Evolutionary conservation across 53 echinoderm and acorn worm species (phyloP), one percentile per base, ranked within the genome.

Genomic region (Holothuria scabra): DNA sequence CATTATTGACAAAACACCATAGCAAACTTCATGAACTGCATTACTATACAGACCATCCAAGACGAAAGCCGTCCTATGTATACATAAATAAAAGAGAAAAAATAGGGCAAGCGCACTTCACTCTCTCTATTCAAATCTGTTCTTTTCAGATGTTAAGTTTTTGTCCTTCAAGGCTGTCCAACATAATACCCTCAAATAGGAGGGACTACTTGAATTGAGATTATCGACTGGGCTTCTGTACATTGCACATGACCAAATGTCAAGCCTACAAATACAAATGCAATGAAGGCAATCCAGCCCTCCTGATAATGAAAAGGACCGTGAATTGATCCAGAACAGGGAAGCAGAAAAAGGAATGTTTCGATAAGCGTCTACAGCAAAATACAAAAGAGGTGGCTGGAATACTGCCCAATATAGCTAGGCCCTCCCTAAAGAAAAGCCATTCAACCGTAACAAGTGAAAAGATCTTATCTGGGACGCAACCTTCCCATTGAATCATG

Each of bases 171-270:
- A 69, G 69, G 69, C 35, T 32, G 28, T 41, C 69, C 31, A n/a
- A 22, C 69, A 37, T 69, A 69, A 69, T 69, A 33, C 69, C 69
- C 38, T 69, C 41, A 38, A 52, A 52, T 38, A 32, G 6, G 69
- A 37, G 10, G 37, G 41, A 69, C 69, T 20, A 5, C 30, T 69
- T 33, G 69, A 37, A 12, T 35, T n/a, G 32, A 41, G 69, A 34
- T 69, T 41, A 69, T 69, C 69, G 31, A 37, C 44, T n/a, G 12
- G 69, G 32, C 31, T 35, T 69, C 22, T 69, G 41, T 41, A 69
- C 31, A 69, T 69, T 69, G 69, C 69, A 69, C 69, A 69, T 69
- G 69, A 69, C 69, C 69, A 69, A 69, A 34, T 69, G 69, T 33
- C 69, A 69, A 69, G 69, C 31, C 69, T 37, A 21, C 69, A 69